Percentiles rank a stretch among this genome's conserved stretches.
phyloP scores from a whole-genome alignment of 1,140 invertebrate genomes.

The Monomorium pharaonis region DNA sequence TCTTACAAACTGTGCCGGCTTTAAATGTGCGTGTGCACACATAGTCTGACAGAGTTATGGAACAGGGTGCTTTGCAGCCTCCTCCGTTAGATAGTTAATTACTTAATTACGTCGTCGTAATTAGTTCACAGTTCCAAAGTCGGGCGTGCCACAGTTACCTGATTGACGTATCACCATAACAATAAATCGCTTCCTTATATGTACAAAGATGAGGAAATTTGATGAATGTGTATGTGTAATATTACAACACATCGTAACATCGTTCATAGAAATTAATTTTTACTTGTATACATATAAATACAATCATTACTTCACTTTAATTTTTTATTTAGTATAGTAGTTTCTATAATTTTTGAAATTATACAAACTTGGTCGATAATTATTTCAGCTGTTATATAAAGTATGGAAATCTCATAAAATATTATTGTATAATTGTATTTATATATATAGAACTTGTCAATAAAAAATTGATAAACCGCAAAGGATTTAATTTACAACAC shows the following conservation, averaged over 20 bases:
- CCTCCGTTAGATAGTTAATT: conserved; percentile 77
- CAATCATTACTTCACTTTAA: not conserved
- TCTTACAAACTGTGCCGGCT: conserved; percentile 64
- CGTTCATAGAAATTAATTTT: not conserved
- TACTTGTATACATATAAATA: not conserved
- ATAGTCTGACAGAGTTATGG: conserved; percentile 57
- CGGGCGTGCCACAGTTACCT: conserved; percentile 48
- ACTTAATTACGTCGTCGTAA: conserved; percentile 80
- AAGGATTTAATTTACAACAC: conserved; percentile 22
- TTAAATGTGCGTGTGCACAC: conserved; percentile 33
- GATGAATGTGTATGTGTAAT: not conserved
- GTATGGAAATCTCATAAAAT: not conserved
- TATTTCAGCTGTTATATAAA: not conserved
- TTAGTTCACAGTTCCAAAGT: conserved; percentile 75
- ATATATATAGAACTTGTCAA: not conserved
- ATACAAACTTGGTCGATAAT: not conserved
- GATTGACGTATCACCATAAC: conserved; percentile 72
- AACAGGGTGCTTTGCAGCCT: conserved; percentile 58
- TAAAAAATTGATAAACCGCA: not conserved
- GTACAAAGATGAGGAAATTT: not conserved
- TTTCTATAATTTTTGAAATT: not conserved
- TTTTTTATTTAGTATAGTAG: not conserved
- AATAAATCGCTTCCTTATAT: conserved; percentile 58
- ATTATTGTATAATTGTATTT: no score
- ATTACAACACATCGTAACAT: not conserved